Percentiles rank a stretch among this genome's conserved stretches.
Conservation (phyloP, 1,140 invertebrate genomes). For the Pogonognathellus flavescens region DNA sequence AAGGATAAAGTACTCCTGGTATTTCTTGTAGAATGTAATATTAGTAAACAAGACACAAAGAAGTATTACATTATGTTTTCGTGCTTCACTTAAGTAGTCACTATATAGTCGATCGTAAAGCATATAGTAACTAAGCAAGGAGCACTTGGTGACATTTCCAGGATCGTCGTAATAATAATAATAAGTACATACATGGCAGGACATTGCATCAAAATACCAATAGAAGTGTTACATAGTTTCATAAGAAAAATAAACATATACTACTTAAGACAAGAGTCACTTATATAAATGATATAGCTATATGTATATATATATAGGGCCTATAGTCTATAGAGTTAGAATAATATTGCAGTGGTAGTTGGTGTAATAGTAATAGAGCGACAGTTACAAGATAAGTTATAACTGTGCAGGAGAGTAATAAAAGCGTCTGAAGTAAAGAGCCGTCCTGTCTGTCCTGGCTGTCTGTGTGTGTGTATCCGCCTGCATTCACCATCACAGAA, state of each 20-base stretch:
- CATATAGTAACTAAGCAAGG: not conserved
- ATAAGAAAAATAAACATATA: no score
- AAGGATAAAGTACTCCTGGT: slow-evolving; percentile 10
- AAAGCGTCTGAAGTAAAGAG: slow-evolving; percentile 25
- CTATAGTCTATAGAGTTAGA: not conserved
- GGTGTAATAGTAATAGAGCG: not conserved
- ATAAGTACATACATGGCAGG: not conserved
- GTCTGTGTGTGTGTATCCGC: not conserved
- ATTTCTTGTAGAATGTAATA: not conserved
- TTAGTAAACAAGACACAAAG: slow-evolving; percentile 39
- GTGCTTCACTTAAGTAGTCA: slow-evolving; percentile 43
- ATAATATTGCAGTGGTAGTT: not conserved
- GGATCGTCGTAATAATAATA: not conserved
- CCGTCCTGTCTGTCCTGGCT: not conserved
- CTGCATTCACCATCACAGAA: not conserved
- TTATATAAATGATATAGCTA: not conserved
- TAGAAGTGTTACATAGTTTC: not conserved
- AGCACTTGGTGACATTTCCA: slow-evolving; percentile 50
- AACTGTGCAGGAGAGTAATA: not conserved
- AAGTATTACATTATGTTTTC: slow-evolving; percentile 15
- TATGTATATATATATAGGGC: not conserved
- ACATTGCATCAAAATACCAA: not conserved
- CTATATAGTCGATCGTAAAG: not conserved
- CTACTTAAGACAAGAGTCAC: not conserved
- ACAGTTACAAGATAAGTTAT: not conserved